These are phyloP conservation scores for Pangasius macronema DNA, from an alignment of 2,797 vertebrate species.

Conservation along the genomic window DNA sequence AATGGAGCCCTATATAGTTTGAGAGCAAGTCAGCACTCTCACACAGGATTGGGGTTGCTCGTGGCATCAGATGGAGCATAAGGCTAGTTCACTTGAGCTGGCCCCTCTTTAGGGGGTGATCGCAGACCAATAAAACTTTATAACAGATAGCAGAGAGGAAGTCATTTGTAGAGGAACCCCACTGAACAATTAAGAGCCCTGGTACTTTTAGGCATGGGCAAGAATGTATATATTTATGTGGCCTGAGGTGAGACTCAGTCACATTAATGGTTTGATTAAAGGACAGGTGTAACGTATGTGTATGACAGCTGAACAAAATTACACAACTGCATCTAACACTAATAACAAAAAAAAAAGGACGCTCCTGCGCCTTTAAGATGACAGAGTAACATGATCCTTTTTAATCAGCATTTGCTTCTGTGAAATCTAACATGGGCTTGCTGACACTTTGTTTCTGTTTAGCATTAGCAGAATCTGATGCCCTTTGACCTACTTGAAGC, in stretches of 20 bases:
- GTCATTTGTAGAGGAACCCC: conserved; percentile 31
- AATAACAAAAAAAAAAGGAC: background rate
- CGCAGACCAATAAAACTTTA: conserved; percentile 55
- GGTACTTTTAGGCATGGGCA: conserved; percentile 23
- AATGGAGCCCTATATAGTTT: conserved; percentile 59
- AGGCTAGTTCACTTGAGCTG: conserved; percentile 21
- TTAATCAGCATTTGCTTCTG: conserved; percentile 67
- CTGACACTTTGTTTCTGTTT: conserved; percentile 70
- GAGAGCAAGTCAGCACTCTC: conserved; percentile 59
- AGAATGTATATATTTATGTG: conserved; percentile 47
- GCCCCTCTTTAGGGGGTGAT: conserved; percentile 46
- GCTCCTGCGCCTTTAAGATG: conserved; percentile 62
- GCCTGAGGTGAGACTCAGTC: conserved; percentile 25
- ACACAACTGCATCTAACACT: background rate
- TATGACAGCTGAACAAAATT: background rate
- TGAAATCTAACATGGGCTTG: conserved; percentile 70
- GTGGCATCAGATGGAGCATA: conserved; percentile 44
- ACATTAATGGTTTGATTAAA: conserved; percentile 40
- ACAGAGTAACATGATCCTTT: conserved; percentile 64
- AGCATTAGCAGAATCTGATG: conserved; percentile 61
- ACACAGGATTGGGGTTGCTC: conserved; percentile 36
- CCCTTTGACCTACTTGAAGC: conserved; percentile 70
- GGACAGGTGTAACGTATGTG: conserved; percentile 10
- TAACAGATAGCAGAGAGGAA: conserved; percentile 54
- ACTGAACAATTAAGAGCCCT: conserved; percentile 29